These are phyloP conservation scores for Endomychus coccineus DNA, from an alignment of 2,888 invertebrate genomes.

Conservation along the genomic window DNA sequence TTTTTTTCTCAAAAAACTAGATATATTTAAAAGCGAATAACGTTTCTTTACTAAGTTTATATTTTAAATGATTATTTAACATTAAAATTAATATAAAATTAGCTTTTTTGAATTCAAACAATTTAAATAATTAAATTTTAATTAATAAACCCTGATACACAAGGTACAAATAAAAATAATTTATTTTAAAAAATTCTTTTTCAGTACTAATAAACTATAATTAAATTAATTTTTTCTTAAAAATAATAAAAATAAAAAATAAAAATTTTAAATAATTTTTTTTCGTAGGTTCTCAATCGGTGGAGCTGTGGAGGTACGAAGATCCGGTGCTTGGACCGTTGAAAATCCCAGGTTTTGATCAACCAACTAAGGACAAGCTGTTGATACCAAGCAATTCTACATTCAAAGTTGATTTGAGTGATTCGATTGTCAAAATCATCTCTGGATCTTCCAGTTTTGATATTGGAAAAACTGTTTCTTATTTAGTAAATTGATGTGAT, in stretches of 20 bases:
- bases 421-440: conserved; percentile 43
- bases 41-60: too few species aligned
- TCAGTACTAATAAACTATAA: too few species aligned
- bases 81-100: too few species aligned
- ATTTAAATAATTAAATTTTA: too few species aligned
- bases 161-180: neutral
- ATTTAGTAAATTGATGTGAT: conserved; percentile 26
- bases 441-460: conserved; percentile 44
- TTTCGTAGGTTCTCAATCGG: conserved; percentile 51
- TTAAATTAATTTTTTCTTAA: too few species aligned
- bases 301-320: conserved; percentile 69
- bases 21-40: too few species aligned
- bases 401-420: conserved; percentile 47
- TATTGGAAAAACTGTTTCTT: conserved; percentile 43
- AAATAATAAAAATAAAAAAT: too few species aligned
- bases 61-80: too few species aligned
- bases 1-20: too few species aligned
- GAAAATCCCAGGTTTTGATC: conserved; percentile 61
- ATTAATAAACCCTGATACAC: too few species aligned
- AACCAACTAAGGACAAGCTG: conserved; percentile 57
- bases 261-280: conserved; percentile 16
- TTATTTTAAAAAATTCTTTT: too few species aligned
- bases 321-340: conserved; percentile 72
- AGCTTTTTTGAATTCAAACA: too few species aligned
- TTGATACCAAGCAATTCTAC: conserved; percentile 44